Base-by-base conservation (phyloP, 2,113 vertebrate genomes). In the Gorsachius goisagi region DNA sequence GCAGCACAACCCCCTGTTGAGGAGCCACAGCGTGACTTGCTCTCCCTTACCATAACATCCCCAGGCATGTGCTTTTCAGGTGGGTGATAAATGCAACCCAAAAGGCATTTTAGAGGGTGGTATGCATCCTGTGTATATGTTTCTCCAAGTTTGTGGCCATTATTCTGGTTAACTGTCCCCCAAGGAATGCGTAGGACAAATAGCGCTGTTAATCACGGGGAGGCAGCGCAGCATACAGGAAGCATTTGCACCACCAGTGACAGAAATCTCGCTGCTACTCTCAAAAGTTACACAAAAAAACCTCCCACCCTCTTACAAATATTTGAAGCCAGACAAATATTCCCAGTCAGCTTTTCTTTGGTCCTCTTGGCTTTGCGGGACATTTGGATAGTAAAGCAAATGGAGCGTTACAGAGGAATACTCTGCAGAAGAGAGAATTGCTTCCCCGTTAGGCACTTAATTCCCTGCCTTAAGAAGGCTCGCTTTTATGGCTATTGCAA, bases 231-330 rank as follows among this genome's bases (percentile, higher is more conserved):
- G 86, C 96, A 82, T 59, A 82, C 73, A 95, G 91, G 92, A 91
- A 92, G n/a, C 28, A 4, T 96, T 94, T 85, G 53, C 73, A 90
- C 90, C 90, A n/a, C 85, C 74, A 15, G 52, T 55, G 74, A 75
- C 67, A 78, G 93, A 88, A 90, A 91, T 82, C 78, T 88, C 52
- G 12, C 62, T 87, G 88, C 87, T 85, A 11, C 62, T 94, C 93
- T 80, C 81, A 44, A 79, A 92, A 94, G 73, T 92, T 55, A 41
- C 74, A 49, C 53, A 56, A 39, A 37, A 47, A 22, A 5, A 21
- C 7, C 6, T 37, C 56, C n/a, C 58, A 68, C n/a, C 35, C 27
- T 47, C 77, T 83, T 53, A 73, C 6, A 21, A 88, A 58, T 77
- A 82, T 39, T 84, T 68, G 87, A 71, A 93, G 64, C 35, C 45